Percentiles rank a stretch among this genome's conserved stretches.
Conservation (phyloP, 2,888 invertebrate species). For the Lochmaea capreae region DNA sequence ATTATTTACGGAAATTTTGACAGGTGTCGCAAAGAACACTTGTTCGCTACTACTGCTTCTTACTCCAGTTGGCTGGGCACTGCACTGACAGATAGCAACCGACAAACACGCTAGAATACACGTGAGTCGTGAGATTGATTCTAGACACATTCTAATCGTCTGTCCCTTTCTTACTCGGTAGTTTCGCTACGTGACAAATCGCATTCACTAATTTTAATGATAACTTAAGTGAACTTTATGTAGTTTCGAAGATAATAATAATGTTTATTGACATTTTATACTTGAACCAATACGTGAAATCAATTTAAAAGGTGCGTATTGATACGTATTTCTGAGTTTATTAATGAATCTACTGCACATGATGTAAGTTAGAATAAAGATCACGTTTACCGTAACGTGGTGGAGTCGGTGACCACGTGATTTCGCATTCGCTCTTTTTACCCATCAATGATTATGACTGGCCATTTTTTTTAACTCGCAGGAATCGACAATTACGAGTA, state of each 20-base stretch:
- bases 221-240: not conserved
- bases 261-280: not conserved
- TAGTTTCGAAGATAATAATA: not conserved
- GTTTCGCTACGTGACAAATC: constrained; percentile 10
- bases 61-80: constrained; percentile 52
- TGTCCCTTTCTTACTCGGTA: constrained; percentile 38
- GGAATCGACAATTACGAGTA: constrained; percentile 23
- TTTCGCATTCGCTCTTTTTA: constrained; percentile 40
- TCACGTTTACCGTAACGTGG: constrained; percentile 65
- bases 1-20: constrained; percentile 50
- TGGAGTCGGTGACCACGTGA: constrained; percentile 60
- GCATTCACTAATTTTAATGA: constrained; percentile 4
- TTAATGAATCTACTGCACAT: constrained; percentile 52
- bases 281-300: not conserved
- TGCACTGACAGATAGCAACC: constrained; percentile 53
- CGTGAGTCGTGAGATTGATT: constrained; percentile 54
- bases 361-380: constrained; percentile 54
- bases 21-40: constrained; percentile 49
- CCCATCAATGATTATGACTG: constrained; percentile 49
- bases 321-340: constrained; percentile 50
- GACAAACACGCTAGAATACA: constrained; percentile 59
- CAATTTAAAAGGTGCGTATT: constrained; percentile 23
- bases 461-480: constrained; percentile 45
- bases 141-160: constrained; percentile 41
- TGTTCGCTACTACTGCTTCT: constrained; percentile 38